Base-by-base conservation (phyloP, 2,113 vertebrate species). In the Nycticebus coucang region DNA sequence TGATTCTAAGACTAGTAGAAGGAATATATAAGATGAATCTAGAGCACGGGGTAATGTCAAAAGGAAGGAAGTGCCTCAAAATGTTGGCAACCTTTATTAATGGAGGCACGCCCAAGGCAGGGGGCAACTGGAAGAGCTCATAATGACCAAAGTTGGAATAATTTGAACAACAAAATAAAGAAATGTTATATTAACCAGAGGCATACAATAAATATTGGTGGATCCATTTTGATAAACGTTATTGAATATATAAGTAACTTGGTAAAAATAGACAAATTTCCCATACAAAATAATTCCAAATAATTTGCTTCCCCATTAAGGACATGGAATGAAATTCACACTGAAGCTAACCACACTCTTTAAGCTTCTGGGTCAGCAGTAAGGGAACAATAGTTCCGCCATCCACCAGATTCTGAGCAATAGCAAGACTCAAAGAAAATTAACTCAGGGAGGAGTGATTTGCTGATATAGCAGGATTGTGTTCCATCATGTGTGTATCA, bases 281-380 rank as follows among this genome's bases (percentile, higher is more conserved):
- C 4, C n/a, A 79, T n/a, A 15, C 1, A 86, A 69, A 71, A 60
- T 3, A 71, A 53, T 77, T 4, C 11, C 55, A n/a, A 45, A n/a
- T 41, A 35, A 74, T 83, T 37, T 74, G 68, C 12, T 15, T 35
- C 1, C 33, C 66, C 18, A 14, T 30, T 18, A 55, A 59, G 28
- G 9, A 78, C 4, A 72, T 37, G 30, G 14, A 83, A 0, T 0
- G 21, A 15, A 88, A 41, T 10, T 57, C 1, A 9, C 4, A 37
- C 78, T 33, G 8, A 86, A 86, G 9, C 6, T 68, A 26, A 91
- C 33, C 5, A 28, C 35, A 6, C 2, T 7, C 3, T 87, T 80
- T 41, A 18, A 37, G 7, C 11, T 71, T 82, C n/a, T 33, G 4
- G 2, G 57, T 6, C 2, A 28, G 21, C 1, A n/a, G 1, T 13